These are phyloP conservation scores for Pachycephus smyrnensis DNA, from an alignment of 2,888 invertebrate genomes.

Conservation along the genomic window DNA sequence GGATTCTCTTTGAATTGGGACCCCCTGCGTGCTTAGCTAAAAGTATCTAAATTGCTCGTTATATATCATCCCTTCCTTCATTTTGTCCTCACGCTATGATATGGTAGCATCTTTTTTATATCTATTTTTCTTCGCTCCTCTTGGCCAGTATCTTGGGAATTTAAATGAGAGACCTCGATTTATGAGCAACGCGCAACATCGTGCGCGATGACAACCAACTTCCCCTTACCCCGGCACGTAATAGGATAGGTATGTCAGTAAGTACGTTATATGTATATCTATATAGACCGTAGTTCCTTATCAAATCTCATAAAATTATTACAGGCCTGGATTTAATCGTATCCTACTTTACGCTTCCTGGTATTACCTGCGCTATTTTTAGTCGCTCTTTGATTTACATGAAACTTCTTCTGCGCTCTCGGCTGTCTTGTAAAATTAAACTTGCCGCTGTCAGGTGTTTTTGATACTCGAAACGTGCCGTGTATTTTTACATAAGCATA, in stretches of 20 bases:
- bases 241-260: constrained; percentile 21
- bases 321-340: not conserved
- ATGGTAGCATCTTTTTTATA: not conserved
- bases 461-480: constrained; percentile 15
- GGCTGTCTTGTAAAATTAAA: constrained; percentile 14
- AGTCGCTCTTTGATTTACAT: not conserved
- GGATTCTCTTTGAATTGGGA: not conserved
- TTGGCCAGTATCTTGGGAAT: constrained; percentile 20
- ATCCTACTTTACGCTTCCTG: not conserved
- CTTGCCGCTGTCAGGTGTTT: constrained; percentile 18
- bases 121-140: not conserved
- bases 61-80: constrained; percentile 20
- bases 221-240: constrained; percentile 15
- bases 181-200: constrained; percentile 27
- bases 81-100: not conserved
- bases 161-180: constrained; percentile 27
- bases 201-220: constrained; percentile 26
- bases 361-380: not conserved
- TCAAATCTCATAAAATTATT: not conserved
- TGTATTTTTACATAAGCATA: not conserved
- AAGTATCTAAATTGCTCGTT: constrained; percentile 27
- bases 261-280: not conserved
- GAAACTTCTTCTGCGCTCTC: not conserved
- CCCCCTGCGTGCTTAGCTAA: constrained; percentile 4
- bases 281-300: not conserved